phyloP scores from a whole-genome alignment of 2,888 invertebrate genomes.

The Aporophyla lueneburgensis region DNA sequence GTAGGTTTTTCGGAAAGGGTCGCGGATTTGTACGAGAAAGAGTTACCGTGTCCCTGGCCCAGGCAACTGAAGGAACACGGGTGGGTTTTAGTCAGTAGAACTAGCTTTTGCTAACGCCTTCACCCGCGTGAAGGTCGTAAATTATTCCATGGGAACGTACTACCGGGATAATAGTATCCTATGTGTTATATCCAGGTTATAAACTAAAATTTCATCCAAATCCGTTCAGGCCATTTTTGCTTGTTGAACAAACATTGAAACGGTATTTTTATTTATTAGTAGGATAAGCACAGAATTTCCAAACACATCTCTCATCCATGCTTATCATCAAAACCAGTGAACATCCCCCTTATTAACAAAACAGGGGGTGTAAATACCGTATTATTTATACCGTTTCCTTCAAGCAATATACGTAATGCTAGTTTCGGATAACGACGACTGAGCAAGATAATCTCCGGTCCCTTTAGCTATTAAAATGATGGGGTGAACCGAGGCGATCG shows the following conservation, averaged over 20 bases:
- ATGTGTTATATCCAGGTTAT: too few species aligned
- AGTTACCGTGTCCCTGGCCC: too few species aligned
- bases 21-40: too few species aligned
- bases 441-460: slow-evolving; percentile 66
- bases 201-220: too few species aligned
- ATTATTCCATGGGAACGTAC: too few species aligned
- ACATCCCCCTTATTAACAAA: slow-evolving; percentile 34
- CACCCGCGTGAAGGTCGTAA: background rate
- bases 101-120: background rate
- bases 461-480: slow-evolving; percentile 75
- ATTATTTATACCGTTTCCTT: slow-evolving; percentile 60
- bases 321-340: slow-evolving; percentile 21
- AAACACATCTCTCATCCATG: background rate
- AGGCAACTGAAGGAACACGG: too few species aligned
- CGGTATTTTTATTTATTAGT: too few species aligned
- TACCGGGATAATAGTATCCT: too few species aligned
- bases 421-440: slow-evolving; percentile 61
- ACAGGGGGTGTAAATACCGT: slow-evolving; percentile 59
- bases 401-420: slow-evolving; percentile 59
- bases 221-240: too few species aligned
- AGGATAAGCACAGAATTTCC: background rate
- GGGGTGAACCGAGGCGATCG: slow-evolving; percentile 64
- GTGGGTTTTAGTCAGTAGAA: too few species aligned
- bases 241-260: too few species aligned
- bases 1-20: too few species aligned